Evolutionary conservation across 2,113 vertebrate genomes (phyloP).

Genomic region (Crotophaga sulcirostris): DNA sequence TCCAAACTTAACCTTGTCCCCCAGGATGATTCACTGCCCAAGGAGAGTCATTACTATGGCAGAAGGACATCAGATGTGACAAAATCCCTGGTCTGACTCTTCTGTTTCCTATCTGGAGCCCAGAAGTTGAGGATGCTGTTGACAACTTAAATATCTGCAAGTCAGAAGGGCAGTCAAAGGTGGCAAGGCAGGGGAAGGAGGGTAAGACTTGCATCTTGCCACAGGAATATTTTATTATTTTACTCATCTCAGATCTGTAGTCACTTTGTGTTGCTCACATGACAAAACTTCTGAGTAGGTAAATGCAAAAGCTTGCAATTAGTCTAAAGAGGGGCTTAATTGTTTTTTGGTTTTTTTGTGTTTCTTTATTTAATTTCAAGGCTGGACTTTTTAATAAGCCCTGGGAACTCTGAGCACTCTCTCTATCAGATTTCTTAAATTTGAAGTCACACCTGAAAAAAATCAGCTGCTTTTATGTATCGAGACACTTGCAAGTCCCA

Average conservation of each 20-base stretch:
- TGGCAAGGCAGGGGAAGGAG: background rate
- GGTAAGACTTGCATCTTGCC: background rate
- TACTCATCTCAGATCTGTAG: background rate
- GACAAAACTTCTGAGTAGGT: background rate
- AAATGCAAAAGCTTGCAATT: background rate
- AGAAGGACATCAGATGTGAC: background rate
- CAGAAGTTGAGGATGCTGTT: background rate
- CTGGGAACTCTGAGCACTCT: background rate
- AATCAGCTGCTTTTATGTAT: background rate
- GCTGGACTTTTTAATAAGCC: background rate
- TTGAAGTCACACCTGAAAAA: background rate
- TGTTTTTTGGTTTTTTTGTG: background rate
- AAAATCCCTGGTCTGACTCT: background rate
- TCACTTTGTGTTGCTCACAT: background rate
- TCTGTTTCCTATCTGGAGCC: background rate
- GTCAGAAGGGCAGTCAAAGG: background rate
- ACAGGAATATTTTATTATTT: background rate
- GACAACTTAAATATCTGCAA: background rate
- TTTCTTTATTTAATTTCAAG: background rate
- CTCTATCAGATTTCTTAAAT: background rate
- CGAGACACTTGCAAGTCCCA: background rate
- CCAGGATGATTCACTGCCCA: background rate
- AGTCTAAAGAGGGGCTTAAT: background rate
- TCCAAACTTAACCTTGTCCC: background rate
- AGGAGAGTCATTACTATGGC: background rate